These are phyloP conservation scores for Procambarus virginalis DNA, from an alignment of 1,140 invertebrate genomes.

Conservation along the genomic window DNA sequence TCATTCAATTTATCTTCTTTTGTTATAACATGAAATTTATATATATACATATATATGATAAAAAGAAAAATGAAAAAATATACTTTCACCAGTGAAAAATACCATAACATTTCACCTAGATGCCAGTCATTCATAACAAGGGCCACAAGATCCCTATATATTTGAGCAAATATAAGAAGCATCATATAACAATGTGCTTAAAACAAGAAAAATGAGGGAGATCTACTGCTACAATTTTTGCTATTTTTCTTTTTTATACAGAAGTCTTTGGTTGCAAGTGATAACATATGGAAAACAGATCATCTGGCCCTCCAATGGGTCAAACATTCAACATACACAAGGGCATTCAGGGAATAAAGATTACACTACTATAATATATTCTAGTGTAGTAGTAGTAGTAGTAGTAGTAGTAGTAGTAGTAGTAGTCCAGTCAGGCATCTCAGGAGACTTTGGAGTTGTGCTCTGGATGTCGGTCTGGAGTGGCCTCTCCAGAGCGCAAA, in stretches of 20 bases:
- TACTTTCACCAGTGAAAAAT: background rate
- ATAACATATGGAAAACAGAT: slow-evolving; percentile 19
- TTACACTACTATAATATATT: background rate
- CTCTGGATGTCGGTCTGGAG: too few relatives aligned
- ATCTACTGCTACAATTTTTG: background rate
- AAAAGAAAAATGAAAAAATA: background rate
- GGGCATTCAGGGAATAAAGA: background rate
- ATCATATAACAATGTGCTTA: background rate
- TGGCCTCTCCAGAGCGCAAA: too few relatives aligned
- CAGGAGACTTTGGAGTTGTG: too few relatives aligned
- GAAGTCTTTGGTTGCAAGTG: slow-evolving; percentile 22
- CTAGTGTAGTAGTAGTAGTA: too few relatives aligned
- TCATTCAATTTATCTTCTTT: background rate
- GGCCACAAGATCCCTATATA: background rate
- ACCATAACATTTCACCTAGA: background rate
- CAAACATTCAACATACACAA: background rate
- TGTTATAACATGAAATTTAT: background rate
- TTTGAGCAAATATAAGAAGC: slow-evolving; percentile 13
- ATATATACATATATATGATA: background rate
- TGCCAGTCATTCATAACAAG: background rate
- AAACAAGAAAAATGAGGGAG: background rate
- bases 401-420: too few relatives aligned
- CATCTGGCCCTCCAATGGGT: background rate
- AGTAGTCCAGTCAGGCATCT: too few relatives aligned
- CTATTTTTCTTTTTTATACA: background rate